Evolutionary conservation across 30 jellyfish, hydroid and myxozoan species (phyloP), one percentile per base, ranked within the genome.

Genomic region (Haliclystus octoradiatus): DNA sequence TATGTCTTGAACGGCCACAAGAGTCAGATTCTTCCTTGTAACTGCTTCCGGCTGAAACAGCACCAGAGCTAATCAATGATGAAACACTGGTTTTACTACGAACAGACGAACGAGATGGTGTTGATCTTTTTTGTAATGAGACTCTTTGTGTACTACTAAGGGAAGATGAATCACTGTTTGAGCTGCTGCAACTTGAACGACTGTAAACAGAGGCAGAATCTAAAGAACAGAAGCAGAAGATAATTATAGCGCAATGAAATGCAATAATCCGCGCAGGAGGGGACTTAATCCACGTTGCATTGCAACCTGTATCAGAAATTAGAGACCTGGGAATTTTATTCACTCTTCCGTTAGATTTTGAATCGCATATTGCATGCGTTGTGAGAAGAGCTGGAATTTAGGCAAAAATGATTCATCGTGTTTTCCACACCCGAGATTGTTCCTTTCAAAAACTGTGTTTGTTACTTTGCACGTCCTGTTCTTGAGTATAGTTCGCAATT

Each of bases 31-130:
- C 92, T 40, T 79, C 92, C 49, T 69, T 69, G 47, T 26, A 60
- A 33, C 92, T 79, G 52, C 74, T 70, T 32, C 83, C 34, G 19
- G 66, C 70, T 15, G 92, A 79, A 1, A 78, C 83, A 25, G 79
- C 82, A 2, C 81, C 51, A 7, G 92, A 79, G 35, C 92, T 81
- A 64, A 68, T 31, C 2, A 82, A 82, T 0, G 92, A 78, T 22
- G 92, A 79, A 19, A 63, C 7, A 15, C 83, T 69, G 73, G 83
- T 70, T 46, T 79, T 80, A 28, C 92, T 75, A 34, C 71, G 70
- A 23, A 23, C 13, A 0, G 92, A 81, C 2, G 70, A 67, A 35
- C 70, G 79, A 52, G 66, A 32, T 27, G 92, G 92, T 15, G 31
- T 79, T 73, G 82, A 69, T 28, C 70, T 19, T 0, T 40, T 51